A percentile compares a stretch with the other conserved stretches of the same genome.
These are phyloP conservation scores for Xenus cinereus DNA, from an alignment of 2,113 vertebrate genomes.

Conservation along the genomic window DNA sequence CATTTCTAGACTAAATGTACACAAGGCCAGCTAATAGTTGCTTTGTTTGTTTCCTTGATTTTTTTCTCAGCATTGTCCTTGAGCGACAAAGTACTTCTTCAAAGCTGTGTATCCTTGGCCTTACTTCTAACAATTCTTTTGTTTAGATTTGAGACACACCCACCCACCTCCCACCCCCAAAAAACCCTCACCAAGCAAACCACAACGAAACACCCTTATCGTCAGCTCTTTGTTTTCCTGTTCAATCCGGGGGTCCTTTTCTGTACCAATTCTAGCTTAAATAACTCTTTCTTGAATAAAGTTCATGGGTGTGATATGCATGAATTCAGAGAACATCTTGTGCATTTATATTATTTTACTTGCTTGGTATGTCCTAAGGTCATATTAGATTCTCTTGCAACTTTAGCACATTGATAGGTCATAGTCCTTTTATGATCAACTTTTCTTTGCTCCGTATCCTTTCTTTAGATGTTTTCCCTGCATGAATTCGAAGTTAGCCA, in stretches of 20 bases:
- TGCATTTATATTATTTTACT: not conserved
- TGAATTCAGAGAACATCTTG: not conserved
- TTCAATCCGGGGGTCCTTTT: not conserved
- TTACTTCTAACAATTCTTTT: not conserved
- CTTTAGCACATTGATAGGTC: not conserved
- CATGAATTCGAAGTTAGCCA: not conserved
- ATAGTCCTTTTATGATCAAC: not conserved
- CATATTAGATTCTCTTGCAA: not conserved
- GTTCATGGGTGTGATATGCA: not conserved
- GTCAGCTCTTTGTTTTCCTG: not conserved
- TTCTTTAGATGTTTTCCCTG: not conserved
- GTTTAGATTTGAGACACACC: not conserved
- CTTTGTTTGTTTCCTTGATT: not conserved
- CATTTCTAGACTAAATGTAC: not conserved
- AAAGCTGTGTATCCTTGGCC: not conserved
- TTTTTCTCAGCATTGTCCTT: not conserved
- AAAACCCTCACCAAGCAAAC: not conserved
- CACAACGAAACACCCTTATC: too few relatives aligned
- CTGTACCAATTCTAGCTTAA: not conserved
- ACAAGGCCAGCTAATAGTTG: not conserved
- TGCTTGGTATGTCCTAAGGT: not conserved
- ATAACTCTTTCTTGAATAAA: not conserved
- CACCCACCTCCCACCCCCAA: accelerated
- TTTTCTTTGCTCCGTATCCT: not conserved
- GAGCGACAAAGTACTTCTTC: not conserved